Base-by-base conservation (phyloP, 2,888 invertebrate species). In the Linyphia triangularis region DNA sequence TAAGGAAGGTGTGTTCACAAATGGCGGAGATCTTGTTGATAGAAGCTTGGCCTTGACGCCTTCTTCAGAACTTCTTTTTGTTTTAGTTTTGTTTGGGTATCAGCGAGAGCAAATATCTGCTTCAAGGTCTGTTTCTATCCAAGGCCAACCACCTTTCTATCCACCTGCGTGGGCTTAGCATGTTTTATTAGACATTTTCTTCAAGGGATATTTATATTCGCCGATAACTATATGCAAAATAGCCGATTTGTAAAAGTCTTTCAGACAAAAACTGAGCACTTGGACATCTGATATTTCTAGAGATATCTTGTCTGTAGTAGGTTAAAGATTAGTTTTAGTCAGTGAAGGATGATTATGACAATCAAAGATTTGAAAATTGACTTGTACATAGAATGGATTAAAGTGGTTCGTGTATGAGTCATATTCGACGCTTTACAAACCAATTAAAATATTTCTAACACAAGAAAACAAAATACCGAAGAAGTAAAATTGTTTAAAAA, bases 111-210 rank as follows among this genome's bases (percentile, higher is more conserved):
- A 69, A 81, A 69, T 81, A 57, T 81, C 81, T 51, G 28, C 57
- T 81, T 70, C 81, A 81, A 81, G 81, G 81, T 69, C 81, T 59
- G 22, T 26, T 13, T n/a, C n/a, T 57, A 37, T 3, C 24, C 69
- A 69, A 81, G 81, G 81, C 67, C 70, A 81, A 81, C 81, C 69
- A 81, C 81, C 81, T 81, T 33, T 59, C 5, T n/a, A 57, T 24
- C 26, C 81, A 59, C 59, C 81, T 81, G 81, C 81, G 81, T 69
- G 69, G 81, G 81, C 9, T 81, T 77, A 33, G 57, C 69, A 69
- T 51, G 59, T 81, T 77, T 63, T 63, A 63, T 77, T 61, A 24
- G 61, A 61, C 77, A 10, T 77, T 75, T 77, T 61, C 37, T 37
- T 24, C 22, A 22, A 33, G 61, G 37, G 61, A 77, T 77, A 61